Evolutionary conservation across 2,888 invertebrate species (phyloP).

Genomic region (Bhutanitis thaidina): DNA sequence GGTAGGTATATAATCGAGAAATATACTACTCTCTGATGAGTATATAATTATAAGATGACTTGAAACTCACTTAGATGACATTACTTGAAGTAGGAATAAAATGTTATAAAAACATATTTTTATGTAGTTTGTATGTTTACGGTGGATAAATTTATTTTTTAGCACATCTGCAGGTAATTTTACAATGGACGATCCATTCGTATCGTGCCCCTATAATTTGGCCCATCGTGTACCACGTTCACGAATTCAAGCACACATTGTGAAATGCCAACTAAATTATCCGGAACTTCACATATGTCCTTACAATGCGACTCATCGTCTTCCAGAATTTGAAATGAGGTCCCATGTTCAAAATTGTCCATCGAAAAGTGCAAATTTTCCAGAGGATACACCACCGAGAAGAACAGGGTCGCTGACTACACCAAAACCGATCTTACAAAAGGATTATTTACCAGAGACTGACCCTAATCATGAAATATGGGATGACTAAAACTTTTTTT

Average conservation of each 20-base stretch:
- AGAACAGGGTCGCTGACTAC: constrained; percentile 12
- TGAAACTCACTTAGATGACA: no score
- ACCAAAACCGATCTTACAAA: constrained; percentile 19
- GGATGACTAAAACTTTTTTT: constrained; percentile 37
- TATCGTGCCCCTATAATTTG: constrained; percentile 77
- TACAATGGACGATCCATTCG: constrained; percentile 48
- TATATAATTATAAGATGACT: no score
- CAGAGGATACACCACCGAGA: constrained; percentile 22
- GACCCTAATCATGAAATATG: constrained; percentile 49
- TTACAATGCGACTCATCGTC: constrained; percentile 76
- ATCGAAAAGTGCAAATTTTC: constrained; percentile 26
- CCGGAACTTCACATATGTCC: constrained; percentile 70
- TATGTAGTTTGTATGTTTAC: no score
- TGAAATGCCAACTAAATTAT: constrained; percentile 73
- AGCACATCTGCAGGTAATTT: constrained; percentile 4
- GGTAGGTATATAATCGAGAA: no score
- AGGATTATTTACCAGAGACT: constrained; percentile 28
- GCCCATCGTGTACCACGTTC: constrained; percentile 69
- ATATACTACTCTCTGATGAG: no score
- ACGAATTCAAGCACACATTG: constrained; percentile 74
- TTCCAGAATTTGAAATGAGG: constrained; percentile 53
- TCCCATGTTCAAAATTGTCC: constrained; percentile 38
- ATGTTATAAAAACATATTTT: no score
- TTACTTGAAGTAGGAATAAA: no score
- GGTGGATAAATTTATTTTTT: no score